phyloP scores from a whole-genome alignment of 2,797 vertebrate species.

The Strix occidentalis region DNA sequence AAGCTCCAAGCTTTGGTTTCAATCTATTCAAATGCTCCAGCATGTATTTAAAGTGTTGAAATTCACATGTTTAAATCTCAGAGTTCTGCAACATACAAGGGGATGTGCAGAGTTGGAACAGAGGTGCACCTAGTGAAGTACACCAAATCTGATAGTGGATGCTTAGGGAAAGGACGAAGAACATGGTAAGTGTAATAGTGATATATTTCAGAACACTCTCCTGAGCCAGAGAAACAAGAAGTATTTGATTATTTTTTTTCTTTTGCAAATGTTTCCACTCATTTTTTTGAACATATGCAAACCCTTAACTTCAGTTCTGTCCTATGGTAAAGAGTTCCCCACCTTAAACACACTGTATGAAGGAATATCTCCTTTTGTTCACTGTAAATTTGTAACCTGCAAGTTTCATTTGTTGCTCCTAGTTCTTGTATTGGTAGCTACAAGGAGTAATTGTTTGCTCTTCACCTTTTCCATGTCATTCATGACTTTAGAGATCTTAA shows the following conservation, averaged over 20 bases:
- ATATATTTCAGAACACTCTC: not conserved
- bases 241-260: not conserved
- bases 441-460: not conserved
- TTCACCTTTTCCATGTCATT: not conserved
- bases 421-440: not conserved
- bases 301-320: not conserved
- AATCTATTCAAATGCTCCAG: not conserved
- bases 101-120: not conserved
- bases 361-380: not conserved
- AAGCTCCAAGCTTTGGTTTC: not conserved
- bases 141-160: not conserved
- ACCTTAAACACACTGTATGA: not conserved
- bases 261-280: not conserved
- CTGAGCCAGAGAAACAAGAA: not conserved
- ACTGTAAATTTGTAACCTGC: not conserved
- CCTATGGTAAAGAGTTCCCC: not conserved
- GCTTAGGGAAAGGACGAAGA: not conserved
- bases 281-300: fast-evolving
- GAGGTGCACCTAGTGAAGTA: not conserved
- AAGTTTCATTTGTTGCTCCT: not conserved
- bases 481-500: not conserved
- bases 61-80: not conserved
- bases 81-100: not conserved
- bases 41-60: not conserved
- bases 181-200: not conserved